Evolutionary conservation across 2,888 invertebrate species (phyloP).

Genomic region (Rambutsinella grinnellia): DNA sequence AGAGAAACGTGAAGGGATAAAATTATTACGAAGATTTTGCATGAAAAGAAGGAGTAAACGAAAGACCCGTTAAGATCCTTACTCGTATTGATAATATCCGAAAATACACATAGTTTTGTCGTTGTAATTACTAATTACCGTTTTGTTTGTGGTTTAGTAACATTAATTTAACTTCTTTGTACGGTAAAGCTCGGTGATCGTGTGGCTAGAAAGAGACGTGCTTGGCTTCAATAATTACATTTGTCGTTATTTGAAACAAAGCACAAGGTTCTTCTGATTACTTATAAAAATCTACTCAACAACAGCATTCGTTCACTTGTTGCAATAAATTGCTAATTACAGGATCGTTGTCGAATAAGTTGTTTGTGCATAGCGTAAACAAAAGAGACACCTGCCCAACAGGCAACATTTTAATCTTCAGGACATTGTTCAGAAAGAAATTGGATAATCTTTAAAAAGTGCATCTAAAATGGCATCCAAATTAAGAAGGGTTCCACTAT

Average conservation of each 20-base stretch:
- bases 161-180: not conserved
- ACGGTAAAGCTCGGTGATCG: slow-evolving; percentile 9
- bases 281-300: no score
- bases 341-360: slow-evolving; percentile 6
- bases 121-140: no score
- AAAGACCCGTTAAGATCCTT: no score
- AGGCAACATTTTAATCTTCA: not conserved
- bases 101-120: slow-evolving; percentile 19
- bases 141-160: no score
- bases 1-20: not conserved
- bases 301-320: no score
- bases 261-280: not conserved
- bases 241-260: not conserved
- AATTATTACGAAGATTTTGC: no score
- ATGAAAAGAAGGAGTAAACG: no score
- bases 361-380: slow-evolving; percentile 8
- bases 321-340: slow-evolving; percentile 39
- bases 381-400: not conserved
- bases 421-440: not conserved
- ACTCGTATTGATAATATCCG: not conserved
- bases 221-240: no score
- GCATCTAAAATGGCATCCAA: slow-evolving; percentile 70
- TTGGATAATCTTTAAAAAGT: not conserved
- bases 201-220: not conserved
- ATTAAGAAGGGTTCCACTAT: slow-evolving; percentile 70